Conservation (phyloP, 2,113 vertebrate genomes). For the Chaenocephalus aceratus region DNA sequence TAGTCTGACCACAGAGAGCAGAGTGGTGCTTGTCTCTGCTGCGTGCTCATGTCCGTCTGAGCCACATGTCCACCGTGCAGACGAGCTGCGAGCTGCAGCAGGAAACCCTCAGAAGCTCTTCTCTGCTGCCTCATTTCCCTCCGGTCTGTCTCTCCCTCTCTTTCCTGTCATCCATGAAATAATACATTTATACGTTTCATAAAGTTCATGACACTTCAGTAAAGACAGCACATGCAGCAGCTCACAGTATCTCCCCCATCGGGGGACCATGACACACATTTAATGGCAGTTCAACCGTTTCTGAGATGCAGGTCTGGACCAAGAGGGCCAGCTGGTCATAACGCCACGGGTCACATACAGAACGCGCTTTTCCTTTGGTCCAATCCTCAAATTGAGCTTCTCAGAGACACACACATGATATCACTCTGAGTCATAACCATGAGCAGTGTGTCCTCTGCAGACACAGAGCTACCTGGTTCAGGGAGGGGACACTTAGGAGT, state of each 20-base stretch:
- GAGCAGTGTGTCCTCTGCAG: slow-evolving; percentile 11
- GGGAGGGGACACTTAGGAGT: slow-evolving; percentile 17
- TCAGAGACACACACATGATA: not conserved
- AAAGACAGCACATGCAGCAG: too few relatives aligned
- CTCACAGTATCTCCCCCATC: not conserved
- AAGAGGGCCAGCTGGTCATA: not conserved
- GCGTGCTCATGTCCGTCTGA: not conserved
- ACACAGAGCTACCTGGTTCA: slow-evolving; percentile 34
- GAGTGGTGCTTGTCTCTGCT: not conserved
- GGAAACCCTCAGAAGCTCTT: too few relatives aligned
- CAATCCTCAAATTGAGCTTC: too few relatives aligned
- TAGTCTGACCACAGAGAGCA: too few relatives aligned
- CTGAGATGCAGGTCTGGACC: not conserved
- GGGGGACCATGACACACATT: not conserved
- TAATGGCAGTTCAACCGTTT: not conserved
- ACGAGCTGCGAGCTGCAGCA: not conserved
- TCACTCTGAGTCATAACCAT: not conserved
- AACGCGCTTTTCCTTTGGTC: too few relatives aligned
- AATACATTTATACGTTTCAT: not conserved
- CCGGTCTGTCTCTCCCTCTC: not conserved
- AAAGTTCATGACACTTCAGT: too few relatives aligned
- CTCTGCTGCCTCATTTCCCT: too few relatives aligned
- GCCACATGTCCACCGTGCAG: not conserved
- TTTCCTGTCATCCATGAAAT: not conserved
- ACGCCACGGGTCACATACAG: not conserved